Percentiles rank a stretch among this genome's conserved stretches.
phyloP scores from a whole-genome alignment of 2,113 vertebrate genomes.

The Dicerorhinus sumatrensis region DNA sequence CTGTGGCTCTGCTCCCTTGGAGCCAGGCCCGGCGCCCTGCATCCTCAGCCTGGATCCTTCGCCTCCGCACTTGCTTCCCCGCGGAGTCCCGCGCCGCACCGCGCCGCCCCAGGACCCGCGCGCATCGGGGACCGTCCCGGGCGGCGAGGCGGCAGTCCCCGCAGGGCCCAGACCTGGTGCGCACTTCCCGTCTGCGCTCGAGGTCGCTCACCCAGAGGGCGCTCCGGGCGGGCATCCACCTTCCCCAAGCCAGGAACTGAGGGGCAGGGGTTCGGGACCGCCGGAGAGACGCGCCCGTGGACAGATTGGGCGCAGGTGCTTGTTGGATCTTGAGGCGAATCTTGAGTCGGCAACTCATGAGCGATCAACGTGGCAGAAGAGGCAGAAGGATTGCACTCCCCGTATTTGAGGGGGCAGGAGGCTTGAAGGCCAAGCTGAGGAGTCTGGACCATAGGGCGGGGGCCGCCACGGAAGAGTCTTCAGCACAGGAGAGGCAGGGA shows the following conservation, averaged over 20 bases:
- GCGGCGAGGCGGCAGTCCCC: neutral
- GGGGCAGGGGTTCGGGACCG: neutral
- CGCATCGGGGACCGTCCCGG: neutral
- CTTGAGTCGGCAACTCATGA: neutral
- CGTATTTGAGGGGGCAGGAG: neutral
- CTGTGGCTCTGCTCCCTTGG: neutral
- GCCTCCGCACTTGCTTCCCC: neutral
- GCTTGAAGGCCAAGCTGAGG: neutral
- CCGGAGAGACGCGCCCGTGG: neutral
- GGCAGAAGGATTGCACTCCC: neutral
- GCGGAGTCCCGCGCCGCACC: neutral
- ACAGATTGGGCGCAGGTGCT: neutral
- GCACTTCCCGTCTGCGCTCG: slow-evolving; percentile 26
- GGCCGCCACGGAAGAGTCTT: neutral
- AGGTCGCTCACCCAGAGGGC: slow-evolving; percentile 40
- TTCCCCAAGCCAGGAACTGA: neutral
- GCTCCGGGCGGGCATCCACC: neutral
- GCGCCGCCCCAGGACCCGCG: neutral
- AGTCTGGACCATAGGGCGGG: neutral
- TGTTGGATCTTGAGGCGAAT: neutral
- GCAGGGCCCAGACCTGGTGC: neutral
- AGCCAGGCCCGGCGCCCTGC: neutral
- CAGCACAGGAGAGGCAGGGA: neutral
- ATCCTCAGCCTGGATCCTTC: neutral
- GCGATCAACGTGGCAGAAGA: no score